Percentiles rank a stretch among this genome's conserved stretches.
Conservation (phyloP, 2,888 invertebrate species). For the Sesia bembeciformis region DNA sequence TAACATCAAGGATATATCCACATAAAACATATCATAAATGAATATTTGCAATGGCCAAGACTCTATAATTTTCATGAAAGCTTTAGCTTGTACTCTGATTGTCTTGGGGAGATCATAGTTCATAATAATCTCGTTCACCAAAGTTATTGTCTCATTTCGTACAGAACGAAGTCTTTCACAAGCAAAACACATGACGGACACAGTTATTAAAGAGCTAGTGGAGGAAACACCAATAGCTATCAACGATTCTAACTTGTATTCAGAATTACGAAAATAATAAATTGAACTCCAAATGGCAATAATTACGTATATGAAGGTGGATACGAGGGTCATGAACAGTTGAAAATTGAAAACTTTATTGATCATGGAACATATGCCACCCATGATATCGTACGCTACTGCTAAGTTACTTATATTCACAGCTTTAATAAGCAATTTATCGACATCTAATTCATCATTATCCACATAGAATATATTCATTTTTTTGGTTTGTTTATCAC, state of each 20-base stretch:
- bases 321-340: slow-evolving; percentile 6
- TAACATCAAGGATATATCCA: slow-evolving; percentile 46
- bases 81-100: slow-evolving; percentile 7
- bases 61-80: slow-evolving; percentile 8
- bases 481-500: too few species aligned
- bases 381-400: too few species aligned
- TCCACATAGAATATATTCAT: too few species aligned
- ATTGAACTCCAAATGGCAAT: slow-evolving; percentile 6
- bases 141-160: slow-evolving; percentile 4
- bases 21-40: slow-evolving; percentile 44
- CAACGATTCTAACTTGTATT: not conserved
- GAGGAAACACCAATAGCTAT: slow-evolving; percentile 3
- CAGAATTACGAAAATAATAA: slow-evolving; percentile 1
- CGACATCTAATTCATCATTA: too few species aligned
- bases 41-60: slow-evolving; percentile 19
- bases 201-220: slow-evolving; percentile 1
- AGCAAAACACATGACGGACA: slow-evolving; percentile 3
- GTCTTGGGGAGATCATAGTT: slow-evolving; percentile 4
- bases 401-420: too few species aligned
- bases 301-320: slow-evolving; percentile 6
- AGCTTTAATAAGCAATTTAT: too few species aligned
- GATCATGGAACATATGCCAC: not conserved
- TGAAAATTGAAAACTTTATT: not conserved
- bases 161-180: slow-evolving; percentile 5
- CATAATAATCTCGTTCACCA: slow-evolving; percentile 9